Base-by-base conservation (phyloP, 2,113 vertebrate genomes). In the Pituophis catenifer region DNA sequence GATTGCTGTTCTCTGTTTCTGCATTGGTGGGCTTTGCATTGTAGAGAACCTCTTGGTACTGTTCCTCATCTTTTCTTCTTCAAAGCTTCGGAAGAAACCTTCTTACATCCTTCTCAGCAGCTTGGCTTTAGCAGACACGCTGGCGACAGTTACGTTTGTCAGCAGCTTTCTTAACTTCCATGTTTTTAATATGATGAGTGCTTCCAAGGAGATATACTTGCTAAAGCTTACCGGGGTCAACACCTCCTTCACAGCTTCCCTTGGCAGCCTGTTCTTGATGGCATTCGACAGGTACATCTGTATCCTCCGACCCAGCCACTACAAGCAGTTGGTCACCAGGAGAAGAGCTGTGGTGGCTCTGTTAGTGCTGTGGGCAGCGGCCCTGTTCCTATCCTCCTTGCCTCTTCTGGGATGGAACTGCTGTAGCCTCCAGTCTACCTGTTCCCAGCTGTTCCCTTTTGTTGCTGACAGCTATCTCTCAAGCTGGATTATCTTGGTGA, bases 391-490 rank as follows among this genome's bases (percentile, higher is more conserved):
- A 6, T 98, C 99, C 70, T 98, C 97, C 95, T 95, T 99, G 94
- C 99, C 99, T 0, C 96, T 99, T 44, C 97, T 99, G 97, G 99
- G 99, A 33, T 99, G 99, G 98, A 98, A 98, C 93, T 99, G 99
- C 94, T 98, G 98, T 3, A 96, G n/a, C 0, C 95, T 98, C 2
- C 17, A 75, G 0, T 96, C 97, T 0, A 48, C 96, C 15, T 99
- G 99, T 95, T 99, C 98, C 0, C 86, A 95, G 91, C 98, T 99
- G 4, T 99, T 99, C 93, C 99, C 99, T 0, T 98, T 99, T 57
- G 97, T 99, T 90, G 97, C 97, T 55, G 95, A 91, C 8, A 94
- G 23, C 12, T 99, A 99, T 13, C 95, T 98, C 93, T 95, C 96
- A 1, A 97, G 97, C 93, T 99, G 99, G 99, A 94, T 98, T 54